Base-by-base conservation (phyloP, 2,888 invertebrate species). In the Caradrina kadenii region DNA sequence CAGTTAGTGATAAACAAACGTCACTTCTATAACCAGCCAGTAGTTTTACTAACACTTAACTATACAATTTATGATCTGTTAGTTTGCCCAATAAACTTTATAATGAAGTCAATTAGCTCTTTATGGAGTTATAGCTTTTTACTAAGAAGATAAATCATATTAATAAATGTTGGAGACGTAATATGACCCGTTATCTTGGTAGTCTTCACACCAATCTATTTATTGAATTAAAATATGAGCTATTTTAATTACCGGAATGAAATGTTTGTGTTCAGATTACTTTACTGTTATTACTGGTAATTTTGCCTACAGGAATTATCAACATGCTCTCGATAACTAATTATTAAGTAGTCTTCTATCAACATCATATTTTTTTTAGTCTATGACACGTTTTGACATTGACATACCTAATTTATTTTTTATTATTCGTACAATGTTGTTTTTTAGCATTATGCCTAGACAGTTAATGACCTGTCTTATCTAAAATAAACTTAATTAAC, bases 161-260 rank as follows among this genome's bases (percentile, higher is more conserved):
- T 5, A 55, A 17, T 48, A 48, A 64, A 52, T 52, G 50, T 45
- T 59, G n/a, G 22, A 73, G 35, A 64, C 22, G 54, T 49, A 52
- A 35, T 63, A 19, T 52, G 59, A 31, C 67, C 52, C 22, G 52
- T 26, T 74, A 79, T 69, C 55, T 50, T 1, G 39, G 13, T 0
- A 35, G 56, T 69, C 52, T 79, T 77, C 62, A 63, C 76, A 69
- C 69, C 11, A 49, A 42, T 53, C 39, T 55, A 79, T 77, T 74
- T 69, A 69, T 79, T 73, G n/a, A 5, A 10, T 17, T 6, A 26
- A 13, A 22, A 50, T 63, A 61, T 54, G 10, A 2, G 15, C 19
- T n/a, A 49, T 59, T 62, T 62, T 50, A 58, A 76, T 58, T 50
- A 64, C 17, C 17, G n/a, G 7, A 11, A 15, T 58, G 11, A 2